Percentiles rank a stretch among this genome's conserved stretches.
phyloP scores from a whole-genome alignment of 2,797 vertebrate species.

The Chloroceryle inda region DNA sequence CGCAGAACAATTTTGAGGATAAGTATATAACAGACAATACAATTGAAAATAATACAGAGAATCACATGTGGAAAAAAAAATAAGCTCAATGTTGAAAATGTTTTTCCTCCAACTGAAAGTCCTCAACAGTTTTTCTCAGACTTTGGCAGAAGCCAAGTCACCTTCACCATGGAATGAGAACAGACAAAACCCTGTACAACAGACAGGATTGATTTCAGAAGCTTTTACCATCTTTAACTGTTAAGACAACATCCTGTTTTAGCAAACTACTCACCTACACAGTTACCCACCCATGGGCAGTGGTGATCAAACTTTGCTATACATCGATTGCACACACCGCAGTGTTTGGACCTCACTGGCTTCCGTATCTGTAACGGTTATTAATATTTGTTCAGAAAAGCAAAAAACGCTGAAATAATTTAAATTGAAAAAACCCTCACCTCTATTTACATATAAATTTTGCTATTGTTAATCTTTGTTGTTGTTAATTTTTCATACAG shows the following conservation, averaged over 20 bases:
- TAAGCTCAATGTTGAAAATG: not conserved
- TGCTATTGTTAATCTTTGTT: not conserved
- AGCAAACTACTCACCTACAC: conserved; percentile 89
- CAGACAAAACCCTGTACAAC: not conserved
- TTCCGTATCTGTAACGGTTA: conserved; percentile 91
- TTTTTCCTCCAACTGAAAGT: not conserved
- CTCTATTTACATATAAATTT: not conserved
- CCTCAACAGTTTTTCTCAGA: not conserved
- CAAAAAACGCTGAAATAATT: not conserved
- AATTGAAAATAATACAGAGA: not conserved
- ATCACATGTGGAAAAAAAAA: not conserved
- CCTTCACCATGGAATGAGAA: not conserved
- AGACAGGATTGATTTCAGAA: not conserved
- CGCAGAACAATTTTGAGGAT: not conserved
- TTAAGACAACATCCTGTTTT: not conserved
- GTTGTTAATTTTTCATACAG: not conserved
- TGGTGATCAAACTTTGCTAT: conserved; percentile 99
- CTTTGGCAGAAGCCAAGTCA: not conserved
- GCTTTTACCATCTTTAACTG: not conserved
- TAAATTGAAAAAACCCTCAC: not conserved
- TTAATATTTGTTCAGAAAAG: conserved; percentile 24
- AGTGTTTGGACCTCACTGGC: conserved; percentile 98
- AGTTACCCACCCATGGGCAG: conserved; percentile 99
- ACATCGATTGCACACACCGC: conserved; percentile 98
- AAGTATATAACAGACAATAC: not conserved